phyloP scores from a whole-genome alignment of 2,888 invertebrate genomes.

The Tipula vernalis region DNA sequence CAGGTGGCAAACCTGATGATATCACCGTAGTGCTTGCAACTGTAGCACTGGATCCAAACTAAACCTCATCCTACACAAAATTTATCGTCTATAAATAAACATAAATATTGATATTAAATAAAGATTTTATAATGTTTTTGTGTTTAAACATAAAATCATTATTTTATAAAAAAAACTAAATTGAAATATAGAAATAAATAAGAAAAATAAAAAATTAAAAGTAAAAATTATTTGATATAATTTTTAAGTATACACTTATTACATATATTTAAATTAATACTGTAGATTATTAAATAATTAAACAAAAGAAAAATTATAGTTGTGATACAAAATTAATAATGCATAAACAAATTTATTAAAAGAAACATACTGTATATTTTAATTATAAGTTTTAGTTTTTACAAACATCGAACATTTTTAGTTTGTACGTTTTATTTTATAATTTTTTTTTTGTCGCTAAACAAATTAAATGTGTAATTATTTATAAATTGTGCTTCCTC shows the following conservation, averaged over 20 bases:
- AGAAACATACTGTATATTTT: background rate
- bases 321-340: background rate
- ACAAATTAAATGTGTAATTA: background rate
- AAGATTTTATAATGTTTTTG: background rate
- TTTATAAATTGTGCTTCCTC: background rate
- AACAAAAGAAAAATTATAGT: background rate
- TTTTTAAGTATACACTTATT: background rate
- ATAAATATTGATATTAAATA: background rate
- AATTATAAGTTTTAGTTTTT: background rate
- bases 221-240: background rate
- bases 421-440: background rate
- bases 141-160: background rate
- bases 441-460: background rate
- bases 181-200: background rate
- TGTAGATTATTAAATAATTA: background rate
- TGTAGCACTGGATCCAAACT: constrained; percentile 50
- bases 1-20: constrained; percentile 98
- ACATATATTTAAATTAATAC: background rate
- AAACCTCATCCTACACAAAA: constrained; percentile 20
- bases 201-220: background rate
- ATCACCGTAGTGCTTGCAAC: constrained; percentile 94
- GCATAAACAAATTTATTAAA: background rate
- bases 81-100: background rate
- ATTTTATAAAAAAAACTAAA: background rate
- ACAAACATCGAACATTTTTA: background rate